A percentile compares a stretch with the other conserved stretches of the same genome.
phyloP scores from a whole-genome alignment of 2,888 invertebrate species.

The Campoplex capitator region DNA sequence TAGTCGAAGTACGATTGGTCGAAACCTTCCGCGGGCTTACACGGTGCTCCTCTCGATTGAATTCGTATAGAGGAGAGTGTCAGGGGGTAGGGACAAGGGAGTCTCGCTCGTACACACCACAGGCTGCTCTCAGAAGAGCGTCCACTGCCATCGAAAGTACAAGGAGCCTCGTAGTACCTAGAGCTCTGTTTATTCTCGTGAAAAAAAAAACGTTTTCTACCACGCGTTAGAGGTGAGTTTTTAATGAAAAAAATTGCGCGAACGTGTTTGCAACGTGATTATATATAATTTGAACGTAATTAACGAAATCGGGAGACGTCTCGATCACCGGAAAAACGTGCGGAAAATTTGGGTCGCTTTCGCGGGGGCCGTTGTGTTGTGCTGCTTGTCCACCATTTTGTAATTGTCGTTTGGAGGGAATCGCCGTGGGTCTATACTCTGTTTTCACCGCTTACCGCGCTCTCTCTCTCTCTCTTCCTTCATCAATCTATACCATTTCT shows the following conservation, averaged over 20 bases:
- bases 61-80: constrained; percentile 62
- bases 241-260: not conserved
- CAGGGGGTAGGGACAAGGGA: constrained; percentile 74
- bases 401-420: constrained; percentile 79
- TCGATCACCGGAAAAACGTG: constrained; percentile 63
- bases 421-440: constrained; percentile 57
- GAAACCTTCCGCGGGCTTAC: constrained; percentile 76
- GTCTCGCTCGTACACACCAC: constrained; percentile 72
- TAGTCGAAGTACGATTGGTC: constrained; percentile 74
- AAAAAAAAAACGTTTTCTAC: constrained; percentile 55
- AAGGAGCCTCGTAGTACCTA: constrained; percentile 76
- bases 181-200: constrained; percentile 72
- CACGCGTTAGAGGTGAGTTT: constrained; percentile 68
- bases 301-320: not conserved
- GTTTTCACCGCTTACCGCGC: constrained; percentile 40
- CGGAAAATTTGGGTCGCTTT: constrained; percentile 68
- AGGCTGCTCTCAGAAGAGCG: constrained; percentile 75
- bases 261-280: not conserved
- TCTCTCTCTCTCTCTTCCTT: constrained; percentile 24
- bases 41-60: constrained; percentile 70
- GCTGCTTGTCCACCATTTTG: constrained; percentile 76
- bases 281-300: constrained; percentile 21
- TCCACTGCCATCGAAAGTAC: constrained; percentile 82
- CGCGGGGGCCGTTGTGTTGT: constrained; percentile 67
- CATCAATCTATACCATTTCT: constrained; percentile 46